phyloP scores from a whole-genome alignment of 2,797 vertebrate species.

The Euphonia xanthogaster region DNA sequence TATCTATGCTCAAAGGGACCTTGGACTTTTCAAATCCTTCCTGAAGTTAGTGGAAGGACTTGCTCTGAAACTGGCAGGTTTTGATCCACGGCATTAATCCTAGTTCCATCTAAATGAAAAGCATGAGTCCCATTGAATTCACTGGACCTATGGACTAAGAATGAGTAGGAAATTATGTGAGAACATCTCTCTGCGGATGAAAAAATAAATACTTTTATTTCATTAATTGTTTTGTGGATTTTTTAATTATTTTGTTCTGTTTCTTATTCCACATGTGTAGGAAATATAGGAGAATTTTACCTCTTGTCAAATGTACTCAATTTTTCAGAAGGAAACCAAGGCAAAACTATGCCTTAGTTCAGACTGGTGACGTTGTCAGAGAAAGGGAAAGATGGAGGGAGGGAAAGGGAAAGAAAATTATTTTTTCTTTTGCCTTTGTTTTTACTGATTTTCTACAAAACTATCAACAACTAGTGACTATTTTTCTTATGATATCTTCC shows the following conservation, averaged over 20 bases:
- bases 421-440: background rate
- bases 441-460: background rate
- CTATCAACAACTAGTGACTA: background rate
- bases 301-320: background rate
- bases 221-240: accelerated
- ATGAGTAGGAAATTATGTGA: background rate
- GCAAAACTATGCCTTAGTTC: background rate
- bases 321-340: background rate
- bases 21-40: background rate
- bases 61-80: background rate
- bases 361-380: background rate
- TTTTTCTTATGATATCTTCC: background rate
- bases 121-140: background rate
- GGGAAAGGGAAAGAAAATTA: background rate
- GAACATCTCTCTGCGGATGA: background rate
- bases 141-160: background rate
- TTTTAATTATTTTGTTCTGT: background rate
- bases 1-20: background rate
- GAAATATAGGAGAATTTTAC: background rate
- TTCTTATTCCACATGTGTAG: background rate
- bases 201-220: background rate
- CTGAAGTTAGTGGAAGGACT: background rate
- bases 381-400: background rate
- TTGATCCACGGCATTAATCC: background rate
- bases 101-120: background rate